These are phyloP conservation scores for Aeoliscus strigatus DNA, from an alignment of 2,797 vertebrate species.

Conservation along the genomic window DNA sequence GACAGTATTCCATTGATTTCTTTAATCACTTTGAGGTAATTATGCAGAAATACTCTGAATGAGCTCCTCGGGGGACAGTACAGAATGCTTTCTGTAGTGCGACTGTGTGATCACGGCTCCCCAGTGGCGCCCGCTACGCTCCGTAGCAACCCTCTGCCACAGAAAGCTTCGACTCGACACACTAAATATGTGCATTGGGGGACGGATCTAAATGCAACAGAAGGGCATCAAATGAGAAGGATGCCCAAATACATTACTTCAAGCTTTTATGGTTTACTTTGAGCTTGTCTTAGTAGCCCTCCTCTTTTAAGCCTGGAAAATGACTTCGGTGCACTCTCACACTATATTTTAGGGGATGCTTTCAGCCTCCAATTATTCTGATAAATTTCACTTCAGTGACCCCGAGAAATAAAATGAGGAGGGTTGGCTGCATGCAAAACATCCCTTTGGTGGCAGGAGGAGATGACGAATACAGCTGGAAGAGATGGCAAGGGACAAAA, in stretches of 20 bases:
- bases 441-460: conserved; percentile 5
- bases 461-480: conserved; percentile 19
- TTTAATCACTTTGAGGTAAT: conserved; percentile 70
- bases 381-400: conserved; percentile 40
- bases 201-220: conserved; percentile 44
- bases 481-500: conserved; percentile 3
- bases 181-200: conserved; percentile 52
- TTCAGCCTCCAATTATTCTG: conserved; percentile 38
- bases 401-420: conserved; percentile 16
- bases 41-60: conserved; percentile 68
- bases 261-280: conserved; percentile 45
- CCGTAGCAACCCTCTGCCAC: conserved; percentile 40
- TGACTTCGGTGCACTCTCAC: conserved; percentile 12
- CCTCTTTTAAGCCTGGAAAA: conserved; percentile 35
- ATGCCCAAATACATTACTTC: conserved; percentile 38
- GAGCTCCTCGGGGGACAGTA: conserved; percentile 40
- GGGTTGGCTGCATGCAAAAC: conserved; percentile 15
- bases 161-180: conserved; percentile 44
- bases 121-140: conserved; percentile 37
- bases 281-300: conserved; percentile 16
- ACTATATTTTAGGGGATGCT: conserved; percentile 10
- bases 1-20: conserved; percentile 64
- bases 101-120: conserved; percentile 60
- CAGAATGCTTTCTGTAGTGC: conserved; percentile 54
- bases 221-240: conserved; percentile 42